These are phyloP conservation scores for Loriculus beryllinus DNA, from an alignment of 2,797 vertebrate species.

Conservation along the genomic window DNA sequence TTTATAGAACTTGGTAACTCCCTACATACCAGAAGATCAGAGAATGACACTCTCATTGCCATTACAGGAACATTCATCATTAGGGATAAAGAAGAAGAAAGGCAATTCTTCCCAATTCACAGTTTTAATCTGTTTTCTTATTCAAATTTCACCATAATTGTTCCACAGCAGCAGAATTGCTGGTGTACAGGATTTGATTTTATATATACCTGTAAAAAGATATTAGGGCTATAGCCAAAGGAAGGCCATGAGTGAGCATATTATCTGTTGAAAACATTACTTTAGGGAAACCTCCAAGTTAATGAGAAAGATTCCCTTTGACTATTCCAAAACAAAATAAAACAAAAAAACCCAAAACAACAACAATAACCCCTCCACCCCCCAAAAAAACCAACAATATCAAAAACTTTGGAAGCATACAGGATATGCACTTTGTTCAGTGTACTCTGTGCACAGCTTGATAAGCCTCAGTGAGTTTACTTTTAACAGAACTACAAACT, in stretches of 20 bases:
- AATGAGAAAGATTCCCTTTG: neutral
- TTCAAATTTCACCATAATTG: neutral
- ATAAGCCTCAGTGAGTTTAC: neutral
- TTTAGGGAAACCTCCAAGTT: neutral
- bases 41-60: neutral
- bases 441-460: neutral
- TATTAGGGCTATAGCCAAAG: fast-evolving
- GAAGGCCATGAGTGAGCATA: neutral
- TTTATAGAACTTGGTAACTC: neutral
- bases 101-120: neutral
- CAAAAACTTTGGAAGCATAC: neutral
- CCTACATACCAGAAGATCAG: neutral
- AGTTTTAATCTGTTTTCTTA: neutral
- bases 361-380: no score
- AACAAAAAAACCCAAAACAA: neutral
- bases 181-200: neutral
- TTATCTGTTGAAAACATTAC: neutral
- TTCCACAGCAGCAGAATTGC: neutral
- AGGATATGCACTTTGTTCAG: neutral
- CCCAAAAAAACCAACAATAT: neutral
- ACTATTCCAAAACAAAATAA: neutral
- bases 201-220: neutral
- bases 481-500: neutral
- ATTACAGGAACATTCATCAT: neutral
- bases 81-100: neutral